A percentile compares a stretch with the other conserved stretches of the same genome.
Conservation (phyloP, 2,888 invertebrate genomes). For the Drosophila barbarae region DNA sequence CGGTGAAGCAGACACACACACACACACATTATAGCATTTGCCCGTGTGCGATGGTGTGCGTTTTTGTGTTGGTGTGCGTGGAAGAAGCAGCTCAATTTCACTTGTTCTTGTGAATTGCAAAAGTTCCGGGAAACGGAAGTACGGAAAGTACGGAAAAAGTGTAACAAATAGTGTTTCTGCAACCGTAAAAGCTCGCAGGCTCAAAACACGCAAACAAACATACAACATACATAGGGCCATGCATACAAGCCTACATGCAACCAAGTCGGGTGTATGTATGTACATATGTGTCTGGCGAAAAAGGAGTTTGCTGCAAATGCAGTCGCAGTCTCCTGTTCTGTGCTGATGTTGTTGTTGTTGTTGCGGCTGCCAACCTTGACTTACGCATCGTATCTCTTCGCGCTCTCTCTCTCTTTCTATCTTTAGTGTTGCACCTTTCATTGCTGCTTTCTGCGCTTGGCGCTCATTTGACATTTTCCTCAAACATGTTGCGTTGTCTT, state of each 20-base stretch:
- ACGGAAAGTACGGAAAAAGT: slow-evolving; percentile 7
- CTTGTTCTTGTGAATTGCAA: slow-evolving; percentile 30
- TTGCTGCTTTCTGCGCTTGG: slow-evolving; percentile 26
- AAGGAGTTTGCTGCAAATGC: slow-evolving; percentile 25
- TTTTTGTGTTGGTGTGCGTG: slow-evolving; percentile 13
- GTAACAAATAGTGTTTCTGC: slow-evolving; percentile 15
- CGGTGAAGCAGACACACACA: slow-evolving; percentile 40
- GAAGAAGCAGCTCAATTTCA: slow-evolving; percentile 27
- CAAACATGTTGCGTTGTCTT: slow-evolving; percentile 35
- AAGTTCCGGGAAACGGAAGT: slow-evolving; percentile 1
- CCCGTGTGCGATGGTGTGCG: slow-evolving; percentile 15
- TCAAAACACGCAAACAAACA: slow-evolving; percentile 2
- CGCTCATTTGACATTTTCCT: slow-evolving; percentile 40
- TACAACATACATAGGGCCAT: too few relatives aligned
- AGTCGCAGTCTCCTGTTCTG: slow-evolving; percentile 20
- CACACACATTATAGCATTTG: slow-evolving; percentile 18
- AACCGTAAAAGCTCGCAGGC: slow-evolving; percentile 7
- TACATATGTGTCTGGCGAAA: slow-evolving; percentile 8
- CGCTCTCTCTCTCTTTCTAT: background rate
- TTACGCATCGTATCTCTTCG: slow-evolving; percentile 30
- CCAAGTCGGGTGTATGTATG: slow-evolving; percentile 7
- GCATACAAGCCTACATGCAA: slow-evolving; percentile 1
- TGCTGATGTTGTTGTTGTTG: slow-evolving; percentile 15
- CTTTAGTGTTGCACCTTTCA: slow-evolving; percentile 18
- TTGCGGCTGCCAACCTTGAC: slow-evolving; percentile 35